Conservation (phyloP, 2,113 vertebrate species). For the Gasterosteus aculeatus region DNA sequence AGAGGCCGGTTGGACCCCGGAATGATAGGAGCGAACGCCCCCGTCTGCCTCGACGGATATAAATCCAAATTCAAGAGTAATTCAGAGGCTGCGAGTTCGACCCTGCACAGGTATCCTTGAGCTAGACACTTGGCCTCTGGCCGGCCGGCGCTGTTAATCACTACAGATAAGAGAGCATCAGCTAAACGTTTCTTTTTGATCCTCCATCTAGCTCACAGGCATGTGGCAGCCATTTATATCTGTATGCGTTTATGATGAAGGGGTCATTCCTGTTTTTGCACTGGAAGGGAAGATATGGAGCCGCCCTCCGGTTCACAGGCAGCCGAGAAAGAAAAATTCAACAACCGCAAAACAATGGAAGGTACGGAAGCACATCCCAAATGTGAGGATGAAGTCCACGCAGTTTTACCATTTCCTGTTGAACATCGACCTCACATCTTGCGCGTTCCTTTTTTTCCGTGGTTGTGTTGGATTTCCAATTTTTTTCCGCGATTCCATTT, state of each 20-base stretch:
- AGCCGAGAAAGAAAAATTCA: constrained; percentile 11
- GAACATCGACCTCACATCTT: constrained; percentile 42
- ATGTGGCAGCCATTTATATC: constrained; percentile 51
- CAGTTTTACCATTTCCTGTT: constrained; percentile 11
- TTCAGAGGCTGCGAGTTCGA: constrained; percentile 15
- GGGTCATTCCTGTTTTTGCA: constrained; percentile 44
- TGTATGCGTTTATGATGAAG: constrained; percentile 51
- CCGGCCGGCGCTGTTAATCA: constrained; percentile 33
- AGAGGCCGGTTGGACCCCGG: not conserved
- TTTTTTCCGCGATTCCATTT: constrained; percentile 12
- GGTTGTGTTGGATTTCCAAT: constrained; percentile 35
- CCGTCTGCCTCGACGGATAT: not conserved
- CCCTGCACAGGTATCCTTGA: constrained; percentile 22
- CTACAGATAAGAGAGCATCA: constrained; percentile 44
- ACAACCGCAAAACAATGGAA: constrained; percentile 23
- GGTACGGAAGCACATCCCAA: not conserved
- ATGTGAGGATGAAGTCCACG: not conserved
- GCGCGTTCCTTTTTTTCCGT: not conserved
- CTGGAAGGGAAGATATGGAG: constrained; percentile 21
- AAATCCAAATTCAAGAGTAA: constrained; percentile 2
- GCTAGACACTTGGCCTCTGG: constrained; percentile 4
- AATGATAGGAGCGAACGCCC: not conserved
- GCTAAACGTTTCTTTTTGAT: constrained; percentile 45
- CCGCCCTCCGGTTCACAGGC: constrained; percentile 13
- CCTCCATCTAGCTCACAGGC: constrained; percentile 33